These are phyloP conservation scores for Chlorops oryzae DNA, from an alignment of 1,140 invertebrate species.

Conservation along the genomic window DNA sequence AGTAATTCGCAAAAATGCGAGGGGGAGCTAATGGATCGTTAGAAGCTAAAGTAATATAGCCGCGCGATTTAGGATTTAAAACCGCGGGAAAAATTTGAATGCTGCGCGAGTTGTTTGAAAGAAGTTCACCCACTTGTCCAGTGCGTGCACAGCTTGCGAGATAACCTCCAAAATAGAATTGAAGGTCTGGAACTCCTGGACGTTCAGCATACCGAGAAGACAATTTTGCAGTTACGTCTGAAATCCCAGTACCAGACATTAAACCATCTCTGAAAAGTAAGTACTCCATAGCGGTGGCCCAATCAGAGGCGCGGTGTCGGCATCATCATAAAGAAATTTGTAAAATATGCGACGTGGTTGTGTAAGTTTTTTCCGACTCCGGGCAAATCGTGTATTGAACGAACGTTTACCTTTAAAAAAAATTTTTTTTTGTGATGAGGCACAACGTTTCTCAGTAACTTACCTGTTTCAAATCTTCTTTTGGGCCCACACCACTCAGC, in stretches of 20 bases:
- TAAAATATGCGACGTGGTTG: conserved; percentile 74
- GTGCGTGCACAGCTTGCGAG: conserved; percentile 74
- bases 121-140: conserved; percentile 72
- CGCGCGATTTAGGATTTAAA: conserved; percentile 74
- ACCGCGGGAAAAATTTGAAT: conserved; percentile 61
- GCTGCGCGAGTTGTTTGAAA: conserved; percentile 57
- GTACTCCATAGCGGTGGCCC: conserved; percentile 84
- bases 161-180: conserved; percentile 79
- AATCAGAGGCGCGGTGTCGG: conserved; percentile 72
- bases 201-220: conserved; percentile 73
- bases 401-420: conserved; percentile 58
- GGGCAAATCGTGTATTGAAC: conserved; percentile 66
- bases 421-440: too few species aligned
- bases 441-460: too few species aligned
- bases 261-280: conserved; percentile 74
- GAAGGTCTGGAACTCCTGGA: conserved; percentile 75
- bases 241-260: conserved; percentile 78
- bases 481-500: conserved; percentile 74
- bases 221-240: conserved; percentile 75
- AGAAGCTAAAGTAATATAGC: conserved; percentile 64
- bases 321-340: conserved; percentile 77
- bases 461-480: conserved; percentile 59
- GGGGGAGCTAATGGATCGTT: conserved; percentile 74
- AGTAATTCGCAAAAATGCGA: conserved; percentile 78
- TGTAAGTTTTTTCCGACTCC: conserved; percentile 84